These are phyloP conservation scores for Actinernus sp. DNA, from an alignment of 92 coral and sea anemone genomes.

Conservation along the genomic window DNA sequence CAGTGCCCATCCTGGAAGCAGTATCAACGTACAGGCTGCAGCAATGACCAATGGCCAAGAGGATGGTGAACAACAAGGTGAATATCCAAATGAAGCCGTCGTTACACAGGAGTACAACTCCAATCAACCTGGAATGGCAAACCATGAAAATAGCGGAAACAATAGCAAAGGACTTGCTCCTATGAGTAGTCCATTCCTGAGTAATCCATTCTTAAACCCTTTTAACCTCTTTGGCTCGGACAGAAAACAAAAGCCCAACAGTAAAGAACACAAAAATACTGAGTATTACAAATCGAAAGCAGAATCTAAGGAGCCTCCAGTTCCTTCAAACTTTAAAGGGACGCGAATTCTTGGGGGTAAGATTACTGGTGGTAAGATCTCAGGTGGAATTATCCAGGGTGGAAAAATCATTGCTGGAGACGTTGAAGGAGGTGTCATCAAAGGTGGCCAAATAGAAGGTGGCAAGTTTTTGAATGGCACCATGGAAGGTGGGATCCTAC, in stretches of 20 bases:
- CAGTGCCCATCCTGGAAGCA: too few relatives aligned
- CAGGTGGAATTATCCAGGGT: conserved; percentile 92
- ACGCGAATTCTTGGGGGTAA: conserved; percentile 86
- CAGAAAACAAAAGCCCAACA: conserved; percentile 6
- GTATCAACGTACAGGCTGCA: too few relatives aligned
- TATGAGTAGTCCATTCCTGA: conserved; percentile 16
- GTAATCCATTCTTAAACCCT: conserved; percentile 34
- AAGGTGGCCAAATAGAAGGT: conserved; percentile 87
- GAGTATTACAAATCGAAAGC: background rate
- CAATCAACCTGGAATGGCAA: too few relatives aligned
- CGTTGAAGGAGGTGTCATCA: conserved; percentile 88
- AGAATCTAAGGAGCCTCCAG: background rate
- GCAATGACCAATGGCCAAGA: too few relatives aligned
- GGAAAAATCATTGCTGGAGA: conserved; percentile 87
- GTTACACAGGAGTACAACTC: too few relatives aligned
- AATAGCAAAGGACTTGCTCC: too few relatives aligned
- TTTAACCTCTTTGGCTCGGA: conserved; percentile 17
- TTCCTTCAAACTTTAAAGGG: conserved; percentile 39
- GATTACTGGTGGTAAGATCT: conserved; percentile 91
- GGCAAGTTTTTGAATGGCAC: conserved; percentile 91
- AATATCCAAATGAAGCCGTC: too few relatives aligned
- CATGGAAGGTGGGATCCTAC: conserved; percentile 91
- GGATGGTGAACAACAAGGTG: too few relatives aligned
- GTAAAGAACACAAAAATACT: background rate
- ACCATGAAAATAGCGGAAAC: too few relatives aligned